phyloP scores from a whole-genome alignment of 2,888 invertebrate species.

The Argyra leucocephala region DNA sequence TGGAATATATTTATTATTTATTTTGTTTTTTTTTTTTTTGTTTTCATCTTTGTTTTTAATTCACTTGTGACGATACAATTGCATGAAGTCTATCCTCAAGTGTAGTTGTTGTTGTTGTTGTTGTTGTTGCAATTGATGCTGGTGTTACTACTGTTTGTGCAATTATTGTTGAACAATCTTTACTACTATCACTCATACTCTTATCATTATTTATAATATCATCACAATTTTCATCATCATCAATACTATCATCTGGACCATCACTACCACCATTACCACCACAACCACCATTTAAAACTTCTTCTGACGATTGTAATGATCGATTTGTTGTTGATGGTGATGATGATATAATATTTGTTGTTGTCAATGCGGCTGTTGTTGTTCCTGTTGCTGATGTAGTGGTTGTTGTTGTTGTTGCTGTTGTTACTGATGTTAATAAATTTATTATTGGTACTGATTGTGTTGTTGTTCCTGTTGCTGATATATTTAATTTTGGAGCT shows the following conservation, averaged over 20 bases:
- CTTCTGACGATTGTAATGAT: background rate
- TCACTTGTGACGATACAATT: background rate
- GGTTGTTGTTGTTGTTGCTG: slow-evolving; percentile 5
- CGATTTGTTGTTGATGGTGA: background rate
- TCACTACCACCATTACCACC: background rate
- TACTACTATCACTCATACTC: background rate
- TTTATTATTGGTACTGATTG: background rate
- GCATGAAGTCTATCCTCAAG: background rate
- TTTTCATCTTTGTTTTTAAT: background rate
- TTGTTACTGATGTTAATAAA: too few species aligned
- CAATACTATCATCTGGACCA: background rate
- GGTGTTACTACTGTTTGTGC: slow-evolving; percentile 8
- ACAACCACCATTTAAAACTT: background rate
- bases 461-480: slow-evolving; percentile 7
- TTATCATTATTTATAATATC: background rate
- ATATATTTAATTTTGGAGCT: background rate
- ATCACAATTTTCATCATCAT: background rate
- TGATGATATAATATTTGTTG: background rate
- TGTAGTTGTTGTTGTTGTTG: slow-evolving; percentile 15
- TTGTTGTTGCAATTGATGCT: background rate
- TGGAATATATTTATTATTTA: background rate
- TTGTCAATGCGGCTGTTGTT: background rate
- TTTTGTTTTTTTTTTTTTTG: slow-evolving; percentile 9
- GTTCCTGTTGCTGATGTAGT: background rate
- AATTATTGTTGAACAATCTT: background rate